Evolutionary conservation across 2,888 invertebrate species (phyloP).

Genomic region (Byasa hedistus): DNA sequence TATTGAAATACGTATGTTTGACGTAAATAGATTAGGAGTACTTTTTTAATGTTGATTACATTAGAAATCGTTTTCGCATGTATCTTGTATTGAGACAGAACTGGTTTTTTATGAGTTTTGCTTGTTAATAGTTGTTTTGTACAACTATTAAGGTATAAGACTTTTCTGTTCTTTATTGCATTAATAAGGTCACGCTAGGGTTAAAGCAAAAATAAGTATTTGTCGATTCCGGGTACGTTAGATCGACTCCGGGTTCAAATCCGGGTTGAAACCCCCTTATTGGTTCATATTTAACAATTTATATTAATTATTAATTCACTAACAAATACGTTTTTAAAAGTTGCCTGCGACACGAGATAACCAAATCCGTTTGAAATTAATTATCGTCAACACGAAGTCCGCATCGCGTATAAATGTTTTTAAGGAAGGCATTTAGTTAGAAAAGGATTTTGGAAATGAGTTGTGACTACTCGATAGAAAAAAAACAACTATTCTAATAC

Average conservation of each 20-base stretch:
- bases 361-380: slow-evolving; percentile 22
- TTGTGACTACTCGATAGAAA: neutral
- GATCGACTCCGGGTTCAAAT: slow-evolving; percentile 24
- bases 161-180: neutral
- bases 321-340: slow-evolving; percentile 21
- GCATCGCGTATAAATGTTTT: slow-evolving; percentile 2
- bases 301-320: slow-evolving; percentile 14
- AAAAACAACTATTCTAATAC: no score
- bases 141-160: neutral
- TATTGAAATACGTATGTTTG: neutral
- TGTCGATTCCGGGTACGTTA: neutral
- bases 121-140: neutral
- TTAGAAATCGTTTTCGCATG: slow-evolving; percentile 18
- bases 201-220: neutral
- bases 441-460: neutral
- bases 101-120: slow-evolving; percentile 15
- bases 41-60: slow-evolving; percentile 10
- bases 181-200: neutral
- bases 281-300: slow-evolving; percentile 15
- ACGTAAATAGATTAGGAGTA: slow-evolving; percentile 6
- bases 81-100: neutral
- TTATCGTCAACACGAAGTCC: slow-evolving; percentile 8
- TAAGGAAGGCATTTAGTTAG: slow-evolving; percentile 17
- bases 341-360: slow-evolving; percentile 14
- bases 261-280: slow-evolving; percentile 18